phyloP scores from a whole-genome alignment of 1,140 invertebrate species.

The Diuraphis noxia region DNA sequence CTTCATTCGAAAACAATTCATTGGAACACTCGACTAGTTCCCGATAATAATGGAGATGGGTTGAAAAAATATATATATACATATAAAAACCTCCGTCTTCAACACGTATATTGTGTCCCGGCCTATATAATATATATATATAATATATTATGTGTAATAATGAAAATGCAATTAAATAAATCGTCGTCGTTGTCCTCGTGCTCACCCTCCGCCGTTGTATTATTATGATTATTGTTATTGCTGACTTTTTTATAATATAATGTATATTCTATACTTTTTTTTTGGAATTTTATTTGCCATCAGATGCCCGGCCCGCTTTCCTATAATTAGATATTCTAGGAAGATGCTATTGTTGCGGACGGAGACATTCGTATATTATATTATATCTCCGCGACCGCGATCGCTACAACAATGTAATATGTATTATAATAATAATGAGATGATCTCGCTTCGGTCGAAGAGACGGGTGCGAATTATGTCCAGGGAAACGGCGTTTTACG shows the following conservation, averaged over 20 bases:
- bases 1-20: too few species aligned
- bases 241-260: neutral
- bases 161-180: slow-evolving; percentile 36
- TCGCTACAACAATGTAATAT: neutral
- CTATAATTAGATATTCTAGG: neutral
- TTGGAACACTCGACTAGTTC: too few species aligned
- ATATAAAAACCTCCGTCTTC: neutral
- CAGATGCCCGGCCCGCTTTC: neutral
- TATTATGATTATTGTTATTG: neutral
- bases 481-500: neutral
- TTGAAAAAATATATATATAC: neutral
- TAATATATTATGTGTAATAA: neutral
- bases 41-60: too few species aligned
- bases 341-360: slow-evolving; percentile 1
- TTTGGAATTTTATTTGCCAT: neutral
- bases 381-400: neutral
- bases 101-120: neutral
- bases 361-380: neutral
- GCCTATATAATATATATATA: neutral
- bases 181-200: neutral
- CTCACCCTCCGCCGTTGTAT: neutral
- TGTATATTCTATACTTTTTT: neutral
- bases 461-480: neutral
- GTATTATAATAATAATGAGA: slow-evolving; percentile 3
- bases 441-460: neutral